Evolutionary conservation across 2,888 invertebrate genomes (phyloP), one percentile per base, ranked within the genome.

Genomic region (Hydrotaea diabolus): DNA sequence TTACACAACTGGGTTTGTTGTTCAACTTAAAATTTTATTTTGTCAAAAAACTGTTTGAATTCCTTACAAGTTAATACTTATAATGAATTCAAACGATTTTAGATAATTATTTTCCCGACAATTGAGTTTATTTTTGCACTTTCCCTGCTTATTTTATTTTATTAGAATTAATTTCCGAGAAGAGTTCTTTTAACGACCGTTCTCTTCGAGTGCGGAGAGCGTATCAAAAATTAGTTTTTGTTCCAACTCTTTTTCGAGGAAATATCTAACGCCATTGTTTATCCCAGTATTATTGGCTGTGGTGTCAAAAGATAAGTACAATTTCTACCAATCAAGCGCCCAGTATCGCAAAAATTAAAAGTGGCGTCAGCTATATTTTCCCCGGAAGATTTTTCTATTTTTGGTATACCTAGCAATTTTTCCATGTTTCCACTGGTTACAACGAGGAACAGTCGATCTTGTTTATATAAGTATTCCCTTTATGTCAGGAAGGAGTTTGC

Each of bases 181-280:
- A n/a, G n/a, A n/a, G n/a, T n/a, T n/a, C n/a, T n/a, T n/a, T n/a
- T n/a, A n/a, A n/a, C n/a, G n/a, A n/a, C n/a, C n/a, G n/a, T n/a
- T n/a, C n/a, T n/a, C n/a, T n/a, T n/a, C n/a, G n/a, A n/a, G n/a
- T n/a, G n/a, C n/a, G n/a, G n/a, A n/a, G n/a, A n/a, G n/a, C n/a
- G n/a, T n/a, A n/a, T n/a, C n/a, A 76, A 66, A 23, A 76, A 76
- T 64, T 49, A 49, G 49, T 49, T 49, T 49, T 49, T 15, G 49
- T 49, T 15, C 49, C 49, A 49, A 7, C n/a, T 49, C n/a, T 49
- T 49, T 49, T 9, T 49, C 49, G 15, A 49, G 49, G 7, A 49
- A 49, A 49, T 49, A 49, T 49, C 9, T 15, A 49, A 3, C n/a
- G 49, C 49, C 49, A 15, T 49, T 49, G 15, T 49, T 49, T 11